These are phyloP conservation scores for Ptychochromis oligacanthus DNA, from an alignment of 2,113 vertebrate genomes.

Conservation along the genomic window DNA sequence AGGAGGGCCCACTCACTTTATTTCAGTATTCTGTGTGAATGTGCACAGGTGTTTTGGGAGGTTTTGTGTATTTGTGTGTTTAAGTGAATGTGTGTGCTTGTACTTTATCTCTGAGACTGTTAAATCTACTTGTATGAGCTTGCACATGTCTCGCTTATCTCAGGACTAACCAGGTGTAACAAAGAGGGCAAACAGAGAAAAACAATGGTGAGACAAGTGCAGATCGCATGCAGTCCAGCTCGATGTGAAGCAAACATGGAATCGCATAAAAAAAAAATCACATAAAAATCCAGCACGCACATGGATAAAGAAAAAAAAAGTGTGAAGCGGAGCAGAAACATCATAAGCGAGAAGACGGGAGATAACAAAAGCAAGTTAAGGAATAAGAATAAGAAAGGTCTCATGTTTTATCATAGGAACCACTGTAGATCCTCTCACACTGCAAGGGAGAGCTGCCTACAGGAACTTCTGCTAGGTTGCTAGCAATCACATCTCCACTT, in stretches of 20 bases:
- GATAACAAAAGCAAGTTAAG: not conserved
- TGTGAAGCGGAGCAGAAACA: not conserved
- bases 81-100: not conserved
- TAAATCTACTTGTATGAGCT: constrained; percentile 23
- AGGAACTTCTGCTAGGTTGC: too few relatives aligned
- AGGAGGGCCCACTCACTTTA: not conserved
- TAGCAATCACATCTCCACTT: too few relatives aligned
- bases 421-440: too few relatives aligned
- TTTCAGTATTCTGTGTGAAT: constrained; percentile 10
- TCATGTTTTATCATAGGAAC: not conserved
- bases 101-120: constrained; percentile 36
- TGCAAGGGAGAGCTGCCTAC: too few relatives aligned
- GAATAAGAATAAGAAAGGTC: not conserved
- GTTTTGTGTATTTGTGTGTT: not conserved
- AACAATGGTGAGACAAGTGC: constrained; percentile 16
- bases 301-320: not conserved
- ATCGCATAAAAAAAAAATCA: not conserved
- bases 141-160: constrained; percentile 38
- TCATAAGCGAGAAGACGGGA: not conserved
- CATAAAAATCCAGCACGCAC: not conserved
- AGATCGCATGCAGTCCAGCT: constrained; percentile 11
- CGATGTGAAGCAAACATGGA: not conserved
- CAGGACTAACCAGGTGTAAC: constrained; percentile 4
- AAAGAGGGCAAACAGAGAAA: constrained; percentile 30
- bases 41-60: not conserved